Evolutionary conservation across 2,113 vertebrate genomes (phyloP).

Genomic region (Hippocampus zosterae): DNA sequence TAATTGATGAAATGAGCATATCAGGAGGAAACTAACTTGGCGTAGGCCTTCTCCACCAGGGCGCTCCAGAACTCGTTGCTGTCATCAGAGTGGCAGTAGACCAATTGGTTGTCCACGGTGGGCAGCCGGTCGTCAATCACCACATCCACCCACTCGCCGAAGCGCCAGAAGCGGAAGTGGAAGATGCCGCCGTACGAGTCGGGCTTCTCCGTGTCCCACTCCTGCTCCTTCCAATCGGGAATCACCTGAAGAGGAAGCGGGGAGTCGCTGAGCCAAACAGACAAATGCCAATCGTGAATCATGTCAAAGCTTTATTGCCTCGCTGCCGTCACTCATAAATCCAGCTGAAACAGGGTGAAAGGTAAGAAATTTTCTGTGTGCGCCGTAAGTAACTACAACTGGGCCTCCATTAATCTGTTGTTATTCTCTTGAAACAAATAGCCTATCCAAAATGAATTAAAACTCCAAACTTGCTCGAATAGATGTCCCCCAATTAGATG

Average conservation of each 20-base stretch:
- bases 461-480: not conserved
- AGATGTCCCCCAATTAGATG: not conserved
- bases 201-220: conserved; percentile 86
- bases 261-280: conserved; percentile 28
- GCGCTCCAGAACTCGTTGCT: conserved; percentile 96
- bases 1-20: too few species aligned
- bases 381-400: conserved; percentile 9
- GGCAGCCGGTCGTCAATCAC: conserved; percentile 94
- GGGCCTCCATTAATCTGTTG: conserved; percentile 20
- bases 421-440: not conserved
- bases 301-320: conserved; percentile 38
- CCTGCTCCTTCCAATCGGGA: conserved; percentile 96
- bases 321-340: conserved; percentile 35
- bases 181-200: conserved; percentile 86
- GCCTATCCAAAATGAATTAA: not conserved
- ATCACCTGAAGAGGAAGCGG: conserved; percentile 78
- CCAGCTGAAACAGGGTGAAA: conserved; percentile 42
- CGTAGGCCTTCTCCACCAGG: conserved; percentile 96
- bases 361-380: conserved; percentile 35
- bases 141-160: conserved; percentile 91
- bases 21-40: conserved; percentile 79
- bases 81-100: conserved; percentile 97
- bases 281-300: conserved; percentile 17
- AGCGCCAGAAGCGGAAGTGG: conserved; percentile 98
- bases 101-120: conserved; percentile 87